Evolutionary conservation across 2,888 invertebrate genomes (phyloP), one percentile per base, ranked within the genome.

Genomic region (Latrodectus elegans): DNA sequence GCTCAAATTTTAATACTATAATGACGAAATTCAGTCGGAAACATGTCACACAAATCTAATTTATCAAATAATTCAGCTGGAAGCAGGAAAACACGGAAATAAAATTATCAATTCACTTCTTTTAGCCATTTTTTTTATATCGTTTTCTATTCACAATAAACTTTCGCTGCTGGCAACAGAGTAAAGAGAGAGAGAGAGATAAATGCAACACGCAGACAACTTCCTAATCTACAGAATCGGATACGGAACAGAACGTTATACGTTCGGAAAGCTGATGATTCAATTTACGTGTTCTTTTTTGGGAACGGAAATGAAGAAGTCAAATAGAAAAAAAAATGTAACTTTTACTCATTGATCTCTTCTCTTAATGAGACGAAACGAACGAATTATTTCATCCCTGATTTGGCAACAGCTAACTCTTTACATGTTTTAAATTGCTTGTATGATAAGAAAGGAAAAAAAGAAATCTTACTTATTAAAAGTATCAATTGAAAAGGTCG

Each of bases 361-460:
- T 60, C 12, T 60, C 60, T 26, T 70, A 78, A 78, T 78, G 55
- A 78, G 78, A 55, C 14, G 67, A 14, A 38, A 70, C 78, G 51
- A 60, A 60, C 15, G 11, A 77, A 52, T 22, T 52, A 71, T n/a
- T 55, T 52, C 52, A 78, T 6, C 17, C 14, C 11, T 77, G 80
- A 80, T 74, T 81, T 74, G 81, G 73, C 81, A 67, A 70, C 55
- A n/a, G 17, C 80, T 52, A 12, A 14, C 38, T 60, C 53, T 65
- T 60, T 49, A 81, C 73, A 65, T 65, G 81, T 74, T 73, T 51
- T 74, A 81, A 38, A 81, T 81, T 81, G 55, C 81, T 53, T 49
- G 38, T 15, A 72, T 65, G 52, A 53, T 12, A 60, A 60, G 60
- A 60, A 60, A 60, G n/a, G n/a, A 60, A 60, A 60, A 60, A 60